Evolutionary conservation across 2,797 vertebrate species (phyloP).

Genomic region (Scolopax rusticola): DNA sequence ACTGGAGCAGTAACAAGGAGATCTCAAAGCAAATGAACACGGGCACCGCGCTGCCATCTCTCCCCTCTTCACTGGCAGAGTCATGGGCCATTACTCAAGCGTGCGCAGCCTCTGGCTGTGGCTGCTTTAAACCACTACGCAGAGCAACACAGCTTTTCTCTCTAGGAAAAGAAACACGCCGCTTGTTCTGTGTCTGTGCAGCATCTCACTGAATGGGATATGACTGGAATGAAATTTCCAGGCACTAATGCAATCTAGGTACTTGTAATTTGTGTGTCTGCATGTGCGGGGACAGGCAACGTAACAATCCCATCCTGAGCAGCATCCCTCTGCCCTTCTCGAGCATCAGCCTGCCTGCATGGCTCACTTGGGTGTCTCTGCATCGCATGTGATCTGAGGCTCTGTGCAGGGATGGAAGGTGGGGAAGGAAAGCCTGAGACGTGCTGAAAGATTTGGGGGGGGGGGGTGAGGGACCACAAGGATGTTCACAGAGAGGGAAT

Average conservation of each 20-base stretch:
- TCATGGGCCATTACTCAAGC: neutral
- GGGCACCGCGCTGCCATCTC: fast-evolving
- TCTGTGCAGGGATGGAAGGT: fast-evolving
- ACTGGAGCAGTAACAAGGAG: neutral
- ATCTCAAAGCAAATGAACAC: neutral
- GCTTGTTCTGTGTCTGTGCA: slow-evolving; percentile 40
- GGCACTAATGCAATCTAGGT: slow-evolving; percentile 59
- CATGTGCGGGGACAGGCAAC: neutral
- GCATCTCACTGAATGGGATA: slow-evolving; percentile 47
- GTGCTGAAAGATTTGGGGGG: neutral
- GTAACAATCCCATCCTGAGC: neutral
- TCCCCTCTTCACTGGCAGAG: neutral
- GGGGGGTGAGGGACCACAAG: neutral
- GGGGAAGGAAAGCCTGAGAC: neutral
- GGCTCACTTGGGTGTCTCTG: neutral
- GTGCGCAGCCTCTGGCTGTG: neutral
- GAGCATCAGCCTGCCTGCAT: neutral
- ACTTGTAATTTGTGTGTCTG: neutral
- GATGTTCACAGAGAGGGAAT: neutral
- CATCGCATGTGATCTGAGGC: neutral
- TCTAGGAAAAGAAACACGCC: slow-evolving; percentile 17
- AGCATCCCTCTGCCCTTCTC: neutral
- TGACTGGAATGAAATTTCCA: slow-evolving; percentile 61
- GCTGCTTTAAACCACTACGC: slow-evolving; percentile 38
- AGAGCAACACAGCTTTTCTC: slow-evolving; percentile 31